Percentiles rank a stretch among this genome's conserved stretches.
These are phyloP conservation scores for Aquatica leii DNA, from an alignment of 2,888 invertebrate genomes.

Conservation along the genomic window DNA sequence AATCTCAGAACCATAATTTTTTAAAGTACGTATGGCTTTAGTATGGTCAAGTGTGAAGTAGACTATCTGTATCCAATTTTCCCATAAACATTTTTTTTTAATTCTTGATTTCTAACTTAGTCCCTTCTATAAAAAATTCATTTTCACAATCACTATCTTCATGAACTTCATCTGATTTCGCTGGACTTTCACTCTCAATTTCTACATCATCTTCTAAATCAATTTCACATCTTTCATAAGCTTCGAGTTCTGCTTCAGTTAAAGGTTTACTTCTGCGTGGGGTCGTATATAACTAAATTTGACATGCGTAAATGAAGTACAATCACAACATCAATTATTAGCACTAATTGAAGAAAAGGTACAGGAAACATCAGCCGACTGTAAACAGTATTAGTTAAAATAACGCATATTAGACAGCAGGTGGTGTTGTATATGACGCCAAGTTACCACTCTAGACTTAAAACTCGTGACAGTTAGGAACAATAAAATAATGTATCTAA, in stretches of 20 bases:
- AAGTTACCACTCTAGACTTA: too few species aligned
- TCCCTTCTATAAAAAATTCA: not conserved
- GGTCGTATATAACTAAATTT: not conserved
- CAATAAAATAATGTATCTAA: too few species aligned
- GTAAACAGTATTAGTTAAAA: too few species aligned
- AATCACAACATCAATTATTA: too few species aligned
- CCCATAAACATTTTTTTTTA: not conserved
- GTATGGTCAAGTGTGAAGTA: not conserved
- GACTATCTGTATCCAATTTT: not conserved
- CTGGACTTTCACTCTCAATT: conserved; percentile 1
- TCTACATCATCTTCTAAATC: not conserved
- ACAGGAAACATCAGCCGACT: too few species aligned
- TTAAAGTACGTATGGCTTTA: not conserved
- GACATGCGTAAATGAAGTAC: too few species aligned
- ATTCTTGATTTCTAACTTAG: not conserved
- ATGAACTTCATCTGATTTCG: not conserved
- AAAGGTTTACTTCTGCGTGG: not conserved
- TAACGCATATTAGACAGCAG: too few species aligned
- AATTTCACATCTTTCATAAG: not conserved
- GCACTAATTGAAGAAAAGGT: too few species aligned
- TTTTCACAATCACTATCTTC: not conserved
- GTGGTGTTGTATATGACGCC: too few species aligned
- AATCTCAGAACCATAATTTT: not conserved
- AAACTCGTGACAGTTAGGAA: too few species aligned
- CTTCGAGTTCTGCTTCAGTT: not conserved